Percentiles rank a stretch among this genome's conserved stretches.
These are phyloP conservation scores for Thereva unica DNA, from an alignment of 2,888 invertebrate genomes.

Conservation along the genomic window DNA sequence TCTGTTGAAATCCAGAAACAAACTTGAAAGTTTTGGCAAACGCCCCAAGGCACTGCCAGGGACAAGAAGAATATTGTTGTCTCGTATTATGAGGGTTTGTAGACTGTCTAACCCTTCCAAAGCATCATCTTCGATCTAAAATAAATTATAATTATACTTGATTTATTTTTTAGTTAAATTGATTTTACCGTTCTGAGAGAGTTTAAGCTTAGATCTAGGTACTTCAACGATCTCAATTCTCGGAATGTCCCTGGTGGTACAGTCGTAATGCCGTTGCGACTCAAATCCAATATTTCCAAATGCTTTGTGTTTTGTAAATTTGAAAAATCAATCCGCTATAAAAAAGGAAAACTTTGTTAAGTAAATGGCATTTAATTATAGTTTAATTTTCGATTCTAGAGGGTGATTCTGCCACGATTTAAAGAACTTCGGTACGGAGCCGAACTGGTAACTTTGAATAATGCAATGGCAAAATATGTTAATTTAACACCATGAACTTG, in stretches of 20 bases:
- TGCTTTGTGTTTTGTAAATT: slow-evolving; percentile 66
- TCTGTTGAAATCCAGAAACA: slow-evolving; percentile 83
- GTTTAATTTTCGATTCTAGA: too few relatives aligned
- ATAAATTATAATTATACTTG: slow-evolving; percentile 44
- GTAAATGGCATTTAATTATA: too few relatives aligned
- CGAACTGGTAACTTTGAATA: too few relatives aligned
- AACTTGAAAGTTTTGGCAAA: slow-evolving; percentile 71
- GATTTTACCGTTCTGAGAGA: slow-evolving; percentile 78
- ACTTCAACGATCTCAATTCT: slow-evolving; percentile 70
- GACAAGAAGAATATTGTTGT: slow-evolving; percentile 84
- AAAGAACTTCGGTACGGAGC: too few relatives aligned
- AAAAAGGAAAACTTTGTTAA: slow-evolving; percentile 39
- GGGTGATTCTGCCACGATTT: too few relatives aligned
- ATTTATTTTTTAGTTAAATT: neutral
- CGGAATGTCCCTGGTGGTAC: slow-evolving; percentile 82
- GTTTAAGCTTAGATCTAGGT: slow-evolving; percentile 83
- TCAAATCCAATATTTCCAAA: slow-evolving; percentile 67
- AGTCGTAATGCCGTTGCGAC: slow-evolving; percentile 81
- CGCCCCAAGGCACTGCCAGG: slow-evolving; percentile 82
- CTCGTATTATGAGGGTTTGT: slow-evolving; percentile 76
- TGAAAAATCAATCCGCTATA: slow-evolving; percentile 76
- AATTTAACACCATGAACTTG: too few relatives aligned
- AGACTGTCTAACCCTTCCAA: slow-evolving; percentile 80
- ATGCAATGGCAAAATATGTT: too few relatives aligned
- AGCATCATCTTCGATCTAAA: slow-evolving; percentile 85